Evolutionary conservation across 2,797 vertebrate genomes (phyloP), one percentile per base, ranked within the genome.

Genomic region (Pipistrellus nathusii): DNA sequence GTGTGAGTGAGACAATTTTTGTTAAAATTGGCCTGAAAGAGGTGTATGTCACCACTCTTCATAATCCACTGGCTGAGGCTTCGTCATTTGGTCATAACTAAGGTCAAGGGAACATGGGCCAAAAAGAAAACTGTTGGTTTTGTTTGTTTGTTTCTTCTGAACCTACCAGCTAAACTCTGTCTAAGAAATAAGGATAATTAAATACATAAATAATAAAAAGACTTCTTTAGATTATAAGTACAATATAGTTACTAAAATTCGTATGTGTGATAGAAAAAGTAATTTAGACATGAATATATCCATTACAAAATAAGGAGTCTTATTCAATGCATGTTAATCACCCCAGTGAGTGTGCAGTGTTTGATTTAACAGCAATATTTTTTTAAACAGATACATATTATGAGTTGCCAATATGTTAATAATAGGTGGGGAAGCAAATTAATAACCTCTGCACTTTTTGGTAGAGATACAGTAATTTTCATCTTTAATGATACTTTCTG

Each of bases 231-330:
- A 66, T 38, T 69, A 59, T 64, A 0, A 12, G 10, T 90, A 6
- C 53, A 20, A 12, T 48, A 35, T 4, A 25, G 20, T 12, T 87
- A 38, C 53, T 77, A 46, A 76, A 57, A 44, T 44, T 44, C 44
- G 11, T 44, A 44, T 44, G 3, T 38, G 4, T 97, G 92, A 97
- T 96, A 88, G 85, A 96, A 96, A 62, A 95, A 69, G 9, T 48
- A 94, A 96, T 96, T 96, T 92, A 94, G 75, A 94, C 94, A 94
- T 92, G 72, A 3, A 94, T 78, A 35, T 88, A 95, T 85, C 97
- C 96, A 95, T 96, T 91, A 94, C 38, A 93, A 96, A 96, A 94
- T 90, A 46, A 96, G 53, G 64, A 96, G 41, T 94, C 64, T 95
- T 51, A 77, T 53, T 93, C 84, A 48, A 89, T 91, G 35, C 64